Evolutionary conservation across 2,797 vertebrate genomes (phyloP).

Genomic region (Lagothrix lagotricha): DNA sequence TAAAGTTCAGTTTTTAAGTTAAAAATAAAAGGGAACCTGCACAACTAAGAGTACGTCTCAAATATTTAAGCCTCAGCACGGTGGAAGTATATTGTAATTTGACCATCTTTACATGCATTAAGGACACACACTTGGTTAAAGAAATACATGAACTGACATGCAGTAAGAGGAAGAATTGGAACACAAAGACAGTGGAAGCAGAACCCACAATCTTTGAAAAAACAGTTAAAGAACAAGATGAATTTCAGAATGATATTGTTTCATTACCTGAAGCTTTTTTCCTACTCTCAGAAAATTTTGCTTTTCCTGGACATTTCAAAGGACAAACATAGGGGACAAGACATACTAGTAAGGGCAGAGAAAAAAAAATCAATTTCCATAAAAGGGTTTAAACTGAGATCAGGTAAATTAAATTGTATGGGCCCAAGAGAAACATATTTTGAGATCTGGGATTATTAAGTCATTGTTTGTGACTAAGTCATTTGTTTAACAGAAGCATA

Average conservation of each 20-base stretch:
- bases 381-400: constrained; percentile 19
- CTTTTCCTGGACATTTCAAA: constrained; percentile 30
- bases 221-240: background rate
- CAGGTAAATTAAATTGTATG: background rate
- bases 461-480: background rate
- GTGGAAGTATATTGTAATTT: background rate
- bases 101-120: background rate
- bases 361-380: constrained; percentile 8
- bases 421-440: background rate
- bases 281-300: background rate
- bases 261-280: background rate
- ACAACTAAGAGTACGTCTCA: background rate
- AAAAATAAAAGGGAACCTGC: background rate
- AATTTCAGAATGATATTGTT: background rate
- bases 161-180: background rate
- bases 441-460: constrained; percentile 30
- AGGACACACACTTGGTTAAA: background rate
- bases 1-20: constrained; percentile 24
- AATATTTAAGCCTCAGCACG: background rate
- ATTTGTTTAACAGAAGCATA: background rate
- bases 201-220: background rate
- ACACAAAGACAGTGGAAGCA: background rate
- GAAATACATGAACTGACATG: background rate
- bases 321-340: background rate
- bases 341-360: background rate